These are phyloP conservation scores for Vandiemenella viatica DNA, from an alignment of 2,888 invertebrate genomes.

Conservation along the genomic window DNA sequence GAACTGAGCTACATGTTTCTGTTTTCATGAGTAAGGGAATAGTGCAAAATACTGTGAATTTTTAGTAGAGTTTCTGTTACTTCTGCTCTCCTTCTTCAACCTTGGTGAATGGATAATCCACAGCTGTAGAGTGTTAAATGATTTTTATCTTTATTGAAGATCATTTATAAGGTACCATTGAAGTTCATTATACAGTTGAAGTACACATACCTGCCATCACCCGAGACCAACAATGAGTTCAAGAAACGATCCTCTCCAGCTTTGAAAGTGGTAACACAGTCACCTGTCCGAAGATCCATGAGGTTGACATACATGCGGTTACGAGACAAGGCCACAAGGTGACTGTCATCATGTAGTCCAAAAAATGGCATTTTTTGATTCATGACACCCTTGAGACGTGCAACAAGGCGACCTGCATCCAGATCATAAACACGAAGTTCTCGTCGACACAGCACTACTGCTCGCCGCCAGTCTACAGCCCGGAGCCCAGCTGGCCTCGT, in stretches of 20 bases:
- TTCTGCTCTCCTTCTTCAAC: too few relatives aligned
- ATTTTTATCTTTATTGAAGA: too few relatives aligned
- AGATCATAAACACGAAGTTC: constrained; percentile 69
- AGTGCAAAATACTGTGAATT: too few relatives aligned
- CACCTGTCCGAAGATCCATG: constrained; percentile 67
- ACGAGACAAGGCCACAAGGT: constrained; percentile 66
- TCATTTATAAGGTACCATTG: too few relatives aligned
- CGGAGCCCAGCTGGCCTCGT: constrained; percentile 63
- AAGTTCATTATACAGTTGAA: too few relatives aligned
- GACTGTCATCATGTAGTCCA: constrained; percentile 64
- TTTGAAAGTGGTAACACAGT: constrained; percentile 75
- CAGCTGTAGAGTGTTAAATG: too few relatives aligned
- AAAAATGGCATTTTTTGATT: constrained; percentile 87
- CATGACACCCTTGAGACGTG: constrained; percentile 56
- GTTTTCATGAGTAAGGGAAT: too few relatives aligned
- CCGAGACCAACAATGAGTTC: constrained; percentile 72
- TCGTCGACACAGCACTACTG: constrained; percentile 50
- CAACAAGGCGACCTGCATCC: constrained; percentile 44
- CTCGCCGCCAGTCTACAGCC: constrained; percentile 46
- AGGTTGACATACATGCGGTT: constrained; percentile 83
- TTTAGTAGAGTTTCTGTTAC: too few relatives aligned
- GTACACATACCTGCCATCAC: constrained; percentile 77
- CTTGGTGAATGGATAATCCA: too few relatives aligned
- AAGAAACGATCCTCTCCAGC: constrained; percentile 81
- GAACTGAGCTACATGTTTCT: too few relatives aligned